These are phyloP conservation scores for Acyrthosiphon pisum DNA, from an alignment of 1,140 invertebrate species.

Conservation along the genomic window DNA sequence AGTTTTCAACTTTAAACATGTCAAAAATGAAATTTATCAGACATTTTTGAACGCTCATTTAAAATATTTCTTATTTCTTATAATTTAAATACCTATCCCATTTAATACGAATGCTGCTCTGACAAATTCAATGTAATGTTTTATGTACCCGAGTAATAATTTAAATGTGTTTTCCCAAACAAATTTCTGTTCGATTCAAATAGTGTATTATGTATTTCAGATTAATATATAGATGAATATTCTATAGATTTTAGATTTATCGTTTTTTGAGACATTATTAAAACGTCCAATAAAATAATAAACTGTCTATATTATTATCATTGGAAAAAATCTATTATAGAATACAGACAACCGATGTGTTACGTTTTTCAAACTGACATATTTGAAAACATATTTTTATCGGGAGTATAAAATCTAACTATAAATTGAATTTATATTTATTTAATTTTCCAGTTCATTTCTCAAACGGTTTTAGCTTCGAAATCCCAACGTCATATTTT, in stretches of 20 bases:
- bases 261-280: background rate
- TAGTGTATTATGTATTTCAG: too few species aligned
- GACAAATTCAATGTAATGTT: background rate
- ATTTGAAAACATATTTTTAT: slow-evolving; percentile 8
- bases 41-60: background rate
- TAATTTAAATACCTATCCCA: background rate
- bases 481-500: background rate
- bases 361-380: slow-evolving; percentile 12
- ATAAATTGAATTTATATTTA: slow-evolving; percentile 20
- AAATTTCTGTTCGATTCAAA: background rate
- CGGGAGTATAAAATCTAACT: background rate
- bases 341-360: background rate
- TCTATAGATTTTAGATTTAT: slow-evolving; percentile 3
- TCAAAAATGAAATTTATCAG: background rate
- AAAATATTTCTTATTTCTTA: background rate
- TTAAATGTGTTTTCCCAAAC: fast-evolving
- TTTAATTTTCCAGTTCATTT: slow-evolving; percentile 33
- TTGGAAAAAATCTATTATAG: background rate
- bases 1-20: background rate
- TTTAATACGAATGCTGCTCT: background rate
- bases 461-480: too few species aligned
- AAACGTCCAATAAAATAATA: background rate
- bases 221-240: background rate
- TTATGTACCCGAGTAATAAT: background rate
- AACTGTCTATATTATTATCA: background rate